These are phyloP conservation scores for Syngnathoides biaculeatus DNA, from an alignment of 2,113 vertebrate genomes.

Conservation along the genomic window DNA sequence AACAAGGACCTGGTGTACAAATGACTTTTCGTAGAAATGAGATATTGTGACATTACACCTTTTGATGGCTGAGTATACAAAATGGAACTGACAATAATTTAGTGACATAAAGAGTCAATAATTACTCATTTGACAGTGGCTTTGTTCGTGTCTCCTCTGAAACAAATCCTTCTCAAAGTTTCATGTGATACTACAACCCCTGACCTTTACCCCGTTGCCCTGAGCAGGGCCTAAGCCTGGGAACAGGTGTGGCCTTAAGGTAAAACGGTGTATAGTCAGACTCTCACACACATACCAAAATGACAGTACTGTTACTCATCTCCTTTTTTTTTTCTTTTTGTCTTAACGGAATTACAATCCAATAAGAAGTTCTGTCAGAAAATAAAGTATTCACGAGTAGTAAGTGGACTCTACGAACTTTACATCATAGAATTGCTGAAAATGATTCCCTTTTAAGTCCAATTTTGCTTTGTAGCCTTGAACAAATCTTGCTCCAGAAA, in stretches of 20 bases:
- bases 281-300: neutral
- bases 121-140: slow-evolving; percentile 17
- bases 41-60: too few species aligned
- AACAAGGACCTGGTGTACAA: too few species aligned
- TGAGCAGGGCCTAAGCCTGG: slow-evolving; percentile 28
- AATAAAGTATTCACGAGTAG: too few species aligned
- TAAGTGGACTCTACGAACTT: too few species aligned
- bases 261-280: slow-evolving; percentile 17
- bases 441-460: too few species aligned
- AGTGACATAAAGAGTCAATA: slow-evolving; percentile 18
- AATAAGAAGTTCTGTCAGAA: too few species aligned
- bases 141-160: slow-evolving; percentile 12
- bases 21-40: too few species aligned
- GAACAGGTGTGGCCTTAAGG: slow-evolving; percentile 69
- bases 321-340: neutral
- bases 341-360: neutral
- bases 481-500: too few species aligned
- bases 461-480: too few species aligned
- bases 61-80: neutral
- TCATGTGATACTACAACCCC: slow-evolving; percentile 50
- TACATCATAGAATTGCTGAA: too few species aligned
- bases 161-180: slow-evolving; percentile 36
- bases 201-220: slow-evolving; percentile 36
- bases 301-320: neutral
- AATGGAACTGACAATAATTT: too few species aligned